phyloP scores from a whole-genome alignment of 2,113 vertebrate genomes.

The Madoqua kirkii region DNA sequence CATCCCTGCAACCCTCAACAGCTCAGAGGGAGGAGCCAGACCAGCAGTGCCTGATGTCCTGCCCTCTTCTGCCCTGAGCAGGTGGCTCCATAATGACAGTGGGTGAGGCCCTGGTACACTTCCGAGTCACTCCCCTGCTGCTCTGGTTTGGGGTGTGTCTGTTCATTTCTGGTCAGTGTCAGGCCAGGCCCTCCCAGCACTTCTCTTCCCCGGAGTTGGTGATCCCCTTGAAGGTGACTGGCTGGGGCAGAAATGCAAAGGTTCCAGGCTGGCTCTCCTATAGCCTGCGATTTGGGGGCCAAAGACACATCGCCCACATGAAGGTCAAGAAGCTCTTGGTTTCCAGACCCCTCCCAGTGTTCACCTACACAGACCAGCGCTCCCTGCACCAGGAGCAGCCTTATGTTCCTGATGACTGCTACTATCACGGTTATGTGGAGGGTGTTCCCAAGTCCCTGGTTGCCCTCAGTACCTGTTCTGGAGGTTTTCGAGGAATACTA shows the following conservation, averaged over 20 bases:
- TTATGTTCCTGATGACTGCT: conserved; percentile 63
- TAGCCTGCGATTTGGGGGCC: conserved; percentile 60
- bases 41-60: neutral
- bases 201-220: conserved; percentile 40
- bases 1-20: neutral
- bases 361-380: conserved; percentile 58
- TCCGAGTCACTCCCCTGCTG: neutral
- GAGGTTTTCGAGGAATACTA: conserved; percentile 58
- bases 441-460: conserved; percentile 59
- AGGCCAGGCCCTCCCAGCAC: neutral
- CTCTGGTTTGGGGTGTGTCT: conserved; percentile 20
- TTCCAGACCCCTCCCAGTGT: conserved; percentile 61
- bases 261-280: conserved; percentile 17
- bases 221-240: conserved; percentile 53
- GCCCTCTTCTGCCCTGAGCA: neutral
- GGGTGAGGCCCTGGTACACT: rapidly evolving
- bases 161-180: neutral
- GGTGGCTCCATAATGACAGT: neutral
- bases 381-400: conserved; percentile 50
- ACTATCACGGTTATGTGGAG: conserved; percentile 71
- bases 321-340: conserved; percentile 43
- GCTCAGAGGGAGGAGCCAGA: neutral
- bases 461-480: conserved; percentile 62
- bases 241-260: neutral
- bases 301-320: conserved; percentile 46